These are phyloP conservation scores for Neodiprion fabricii DNA, from an alignment of 1,140 invertebrate species.

Conservation along the genomic window DNA sequence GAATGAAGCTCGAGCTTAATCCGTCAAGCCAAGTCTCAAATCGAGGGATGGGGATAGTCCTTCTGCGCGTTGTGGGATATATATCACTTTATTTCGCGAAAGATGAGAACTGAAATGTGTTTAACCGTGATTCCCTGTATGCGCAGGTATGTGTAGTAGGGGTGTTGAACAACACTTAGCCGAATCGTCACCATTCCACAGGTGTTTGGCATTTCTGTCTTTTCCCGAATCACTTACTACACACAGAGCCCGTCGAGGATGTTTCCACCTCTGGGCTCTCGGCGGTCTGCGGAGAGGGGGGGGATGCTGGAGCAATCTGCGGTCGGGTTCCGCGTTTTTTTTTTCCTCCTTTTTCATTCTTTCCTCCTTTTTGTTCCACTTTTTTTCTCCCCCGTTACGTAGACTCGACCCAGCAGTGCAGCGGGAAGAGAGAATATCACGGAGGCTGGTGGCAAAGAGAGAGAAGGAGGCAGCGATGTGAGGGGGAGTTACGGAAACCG, in stretches of 20 bases:
- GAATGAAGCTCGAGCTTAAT: too few relatives aligned
- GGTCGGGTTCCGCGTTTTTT: not conserved
- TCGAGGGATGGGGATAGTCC: too few relatives aligned
- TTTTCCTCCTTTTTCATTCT: constrained; percentile 27
- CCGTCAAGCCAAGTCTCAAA: too few relatives aligned
- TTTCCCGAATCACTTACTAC: constrained; percentile 23
- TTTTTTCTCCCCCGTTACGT: not conserved
- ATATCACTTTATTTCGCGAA: too few relatives aligned
- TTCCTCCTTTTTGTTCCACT: constrained; percentile 14
- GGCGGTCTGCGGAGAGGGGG: not conserved
- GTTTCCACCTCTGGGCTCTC: not conserved
- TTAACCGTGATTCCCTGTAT: constrained; percentile 17
- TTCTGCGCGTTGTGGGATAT: too few relatives aligned
- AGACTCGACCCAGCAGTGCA: constrained; percentile 1
- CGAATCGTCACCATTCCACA: constrained; percentile 58
- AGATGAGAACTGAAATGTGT: too few relatives aligned
- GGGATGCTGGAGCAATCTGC: not conserved
- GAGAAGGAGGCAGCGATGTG: constrained; percentile 19
- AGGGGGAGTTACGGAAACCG: constrained; percentile 13
- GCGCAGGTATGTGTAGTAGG: constrained; percentile 52
- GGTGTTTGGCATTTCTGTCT: constrained; percentile 62
- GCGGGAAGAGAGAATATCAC: not conserved
- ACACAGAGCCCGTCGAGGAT: constrained; percentile 11
- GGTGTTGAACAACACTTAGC: constrained; percentile 44
- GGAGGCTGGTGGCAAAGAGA: too few relatives aligned